These are phyloP conservation scores for Ophiodon elongatus DNA, from an alignment of 2,113 vertebrate genomes.

Conservation along the genomic window DNA sequence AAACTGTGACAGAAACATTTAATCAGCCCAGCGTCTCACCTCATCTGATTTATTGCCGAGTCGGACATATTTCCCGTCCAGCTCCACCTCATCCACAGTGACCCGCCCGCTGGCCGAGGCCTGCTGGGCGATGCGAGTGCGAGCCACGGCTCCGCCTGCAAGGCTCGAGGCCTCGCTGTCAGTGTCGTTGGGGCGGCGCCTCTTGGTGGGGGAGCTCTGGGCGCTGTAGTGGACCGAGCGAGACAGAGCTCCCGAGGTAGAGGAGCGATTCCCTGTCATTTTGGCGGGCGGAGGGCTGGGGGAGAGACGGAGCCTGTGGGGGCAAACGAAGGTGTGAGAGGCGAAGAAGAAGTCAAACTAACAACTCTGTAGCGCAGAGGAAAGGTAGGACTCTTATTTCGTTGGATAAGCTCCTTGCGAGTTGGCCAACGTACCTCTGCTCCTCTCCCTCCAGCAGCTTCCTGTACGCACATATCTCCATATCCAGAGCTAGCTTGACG, in stretches of 20 bases:
- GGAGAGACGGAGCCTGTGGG: constrained; percentile 90
- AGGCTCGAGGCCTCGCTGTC: constrained; percentile 87
- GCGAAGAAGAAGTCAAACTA: not conserved
- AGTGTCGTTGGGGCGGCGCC: constrained; percentile 89
- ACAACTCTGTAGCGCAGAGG: not conserved
- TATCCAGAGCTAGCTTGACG: constrained; percentile 96
- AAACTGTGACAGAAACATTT: not conserved
- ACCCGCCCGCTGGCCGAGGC: constrained; percentile 94
- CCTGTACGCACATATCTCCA: constrained; percentile 97
- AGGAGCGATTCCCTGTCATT: constrained; percentile 81
- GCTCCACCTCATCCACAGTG: constrained; percentile 95
- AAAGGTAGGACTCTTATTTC: not conserved
- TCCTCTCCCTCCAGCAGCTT: constrained; percentile 98
- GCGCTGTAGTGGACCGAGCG: constrained; percentile 39
- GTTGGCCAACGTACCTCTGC: constrained; percentile 84
- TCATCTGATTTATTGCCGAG: constrained; percentile 95
- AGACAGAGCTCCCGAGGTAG: constrained; percentile 63
- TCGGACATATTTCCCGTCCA: constrained; percentile 93
- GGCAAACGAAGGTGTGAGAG: not conserved
- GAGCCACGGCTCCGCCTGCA: constrained; percentile 78
- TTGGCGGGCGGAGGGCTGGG: constrained; percentile 90
- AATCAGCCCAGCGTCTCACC: constrained; percentile 78
- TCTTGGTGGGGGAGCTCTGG: constrained; percentile 86
- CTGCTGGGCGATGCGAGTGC: constrained; percentile 93
- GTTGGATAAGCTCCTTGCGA: not conserved